These are phyloP conservation scores for Gadopsis marmoratus DNA, from an alignment of 2,797 vertebrate species.

Conservation along the genomic window DNA sequence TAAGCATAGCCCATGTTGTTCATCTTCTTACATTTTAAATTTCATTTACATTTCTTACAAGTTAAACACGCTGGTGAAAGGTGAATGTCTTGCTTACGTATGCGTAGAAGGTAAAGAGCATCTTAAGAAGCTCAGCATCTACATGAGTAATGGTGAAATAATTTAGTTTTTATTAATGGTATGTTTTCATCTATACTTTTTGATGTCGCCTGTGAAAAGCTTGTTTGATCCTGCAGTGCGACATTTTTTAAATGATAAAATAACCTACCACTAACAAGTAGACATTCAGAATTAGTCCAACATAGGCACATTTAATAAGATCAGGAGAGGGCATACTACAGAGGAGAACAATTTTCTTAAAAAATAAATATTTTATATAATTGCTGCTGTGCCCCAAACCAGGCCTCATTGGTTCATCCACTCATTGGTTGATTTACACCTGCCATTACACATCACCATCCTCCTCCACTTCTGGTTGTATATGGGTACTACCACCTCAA, in stretches of 20 bases:
- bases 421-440: background rate
- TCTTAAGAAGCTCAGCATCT: background rate
- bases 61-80: constrained; percentile 1
- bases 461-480: background rate
- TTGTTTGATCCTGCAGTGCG: background rate
- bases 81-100: background rate
- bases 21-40: background rate
- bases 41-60: too few species aligned
- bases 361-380: background rate
- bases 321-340: background rate
- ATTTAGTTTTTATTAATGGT: too few species aligned
- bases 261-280: too few species aligned
- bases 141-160: too few species aligned
- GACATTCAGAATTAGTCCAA: too few species aligned
- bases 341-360: background rate
- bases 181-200: background rate
- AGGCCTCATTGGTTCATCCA: background rate
- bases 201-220: background rate
- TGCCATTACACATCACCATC: background rate
- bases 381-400: background rate
- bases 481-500: background rate
- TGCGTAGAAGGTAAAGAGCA: background rate
- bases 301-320: too few species aligned
- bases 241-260: too few species aligned
- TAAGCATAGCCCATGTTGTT: background rate